Evolutionary conservation across 92 coral and sea anemone genomes (phyloP), one percentile per base, ranked within the genome.

Genomic region (Ricordea florida): DNA sequence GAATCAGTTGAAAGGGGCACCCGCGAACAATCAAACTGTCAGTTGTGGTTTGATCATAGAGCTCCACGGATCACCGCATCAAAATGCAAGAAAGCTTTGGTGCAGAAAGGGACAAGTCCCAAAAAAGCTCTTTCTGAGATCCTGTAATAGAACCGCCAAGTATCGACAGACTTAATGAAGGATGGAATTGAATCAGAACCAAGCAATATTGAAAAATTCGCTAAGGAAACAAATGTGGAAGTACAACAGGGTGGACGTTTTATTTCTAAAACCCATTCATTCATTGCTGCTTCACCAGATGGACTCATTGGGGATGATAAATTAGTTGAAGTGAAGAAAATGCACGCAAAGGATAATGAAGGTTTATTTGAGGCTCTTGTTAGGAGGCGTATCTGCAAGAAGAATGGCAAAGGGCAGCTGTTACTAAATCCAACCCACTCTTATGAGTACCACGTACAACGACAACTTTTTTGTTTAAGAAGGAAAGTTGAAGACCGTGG

Each of bases 101-200:
- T 57, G 26, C 13, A 11, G 30, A 52, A 52, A 52, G 60, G 60
- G 34, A 52, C 60, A 52, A 52, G 60, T 52, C 60, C 34, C 6
- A 26, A 57, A 57, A 57, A 57, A 28, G 63, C 63, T 28, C 63
- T 57, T 57, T 41, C 70, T 28, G 70, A 63, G 37, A 63, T 63
- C 53, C 70, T 27, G 29, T 38, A 41, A 24, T 63, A 63, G 26
- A 63, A 26, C 24, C 41, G 50, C 26, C 40, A 63, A 63, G 70
- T 41, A 26, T 63, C 70, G 28, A 63, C 70, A 41, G 53, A 26
- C 53, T 63, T 63, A 15, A 63, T 63, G 70, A 63, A 63, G 70
- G 70, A 42, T 41, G 55, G 56, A 63, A 63, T 63, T 63, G 70
- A 63, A 63, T 63, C 70, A 63, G 55, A 63, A n/a, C 63, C 63